Evolutionary conservation across 2,888 invertebrate species (phyloP).

Genomic region (Lepetodrilus schrolli): DNA sequence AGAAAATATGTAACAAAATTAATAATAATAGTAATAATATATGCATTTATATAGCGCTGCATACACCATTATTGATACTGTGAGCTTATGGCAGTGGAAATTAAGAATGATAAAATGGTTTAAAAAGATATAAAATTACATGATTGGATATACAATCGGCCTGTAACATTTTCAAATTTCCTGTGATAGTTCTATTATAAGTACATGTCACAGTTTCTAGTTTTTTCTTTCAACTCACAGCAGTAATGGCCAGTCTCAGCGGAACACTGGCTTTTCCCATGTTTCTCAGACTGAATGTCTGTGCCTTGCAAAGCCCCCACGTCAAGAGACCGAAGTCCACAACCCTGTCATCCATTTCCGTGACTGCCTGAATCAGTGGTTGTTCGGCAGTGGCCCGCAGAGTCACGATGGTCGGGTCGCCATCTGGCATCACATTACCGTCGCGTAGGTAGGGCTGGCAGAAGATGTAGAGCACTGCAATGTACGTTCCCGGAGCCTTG

Average conservation of each 20-base stretch:
- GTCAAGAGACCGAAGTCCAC: slow-evolving; percentile 63
- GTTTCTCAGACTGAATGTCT: slow-evolving; percentile 58
- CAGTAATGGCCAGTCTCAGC: slow-evolving; percentile 59
- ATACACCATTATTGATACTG: no score
- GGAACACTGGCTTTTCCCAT: slow-evolving; percentile 60
- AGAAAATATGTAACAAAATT: no score
- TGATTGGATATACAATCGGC: no score
- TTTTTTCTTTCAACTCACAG: slow-evolving; percentile 54
- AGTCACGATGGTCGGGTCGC: slow-evolving; percentile 49
- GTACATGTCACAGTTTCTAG: no score
- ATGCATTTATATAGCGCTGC: no score
- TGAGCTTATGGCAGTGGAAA: no score
- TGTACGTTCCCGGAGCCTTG: slow-evolving; percentile 59
- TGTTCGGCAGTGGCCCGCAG: slow-evolving; percentile 58
- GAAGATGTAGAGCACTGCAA: slow-evolving; percentile 57
- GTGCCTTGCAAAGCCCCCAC: slow-evolving; percentile 58
- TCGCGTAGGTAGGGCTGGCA: slow-evolving; percentile 50
- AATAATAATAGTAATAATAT: no score
- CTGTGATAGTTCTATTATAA: no score
- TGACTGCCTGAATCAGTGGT: slow-evolving; percentile 52
- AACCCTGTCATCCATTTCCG: slow-evolving; percentile 29
- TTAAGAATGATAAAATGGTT: no score
- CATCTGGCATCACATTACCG: slow-evolving; percentile 36
- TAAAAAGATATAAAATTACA: no score
- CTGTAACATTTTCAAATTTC: no score